phyloP scores from a whole-genome alignment of 2,888 invertebrate species.

The Netelia virgata region DNA sequence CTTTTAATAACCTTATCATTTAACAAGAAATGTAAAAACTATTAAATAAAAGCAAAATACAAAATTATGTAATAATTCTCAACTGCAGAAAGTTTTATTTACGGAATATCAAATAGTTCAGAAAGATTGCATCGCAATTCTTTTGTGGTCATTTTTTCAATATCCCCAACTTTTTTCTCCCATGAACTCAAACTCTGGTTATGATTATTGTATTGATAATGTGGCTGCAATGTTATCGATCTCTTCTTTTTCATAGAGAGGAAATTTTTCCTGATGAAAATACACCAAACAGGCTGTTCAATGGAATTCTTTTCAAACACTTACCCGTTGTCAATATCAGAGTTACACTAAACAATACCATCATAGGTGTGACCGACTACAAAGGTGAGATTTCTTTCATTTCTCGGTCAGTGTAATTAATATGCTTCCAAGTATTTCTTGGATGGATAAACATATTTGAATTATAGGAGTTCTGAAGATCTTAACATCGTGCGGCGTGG shows the following conservation, averaged over 20 bases:
- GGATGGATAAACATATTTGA: conserved; percentile 7
- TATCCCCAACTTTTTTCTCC: too few species aligned
- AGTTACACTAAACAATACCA: conserved; percentile 95
- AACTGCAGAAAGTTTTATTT: too few species aligned
- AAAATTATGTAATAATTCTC: too few species aligned
- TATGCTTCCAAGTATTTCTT: conserved; percentile 8
- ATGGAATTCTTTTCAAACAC: conserved; percentile 92
- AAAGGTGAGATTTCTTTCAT: conserved; percentile 85
- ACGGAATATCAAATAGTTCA: too few species aligned
- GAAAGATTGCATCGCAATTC: too few species aligned
- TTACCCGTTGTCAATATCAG: conserved; percentile 94
- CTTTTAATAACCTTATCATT: too few species aligned
- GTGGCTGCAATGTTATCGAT: neutral
- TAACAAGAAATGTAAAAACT: too few species aligned
- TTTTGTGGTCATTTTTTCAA: too few species aligned
- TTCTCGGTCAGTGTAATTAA: neutral
- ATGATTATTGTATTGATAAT: neutral
- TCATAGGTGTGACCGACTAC: conserved; percentile 90
- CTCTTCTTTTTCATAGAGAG: conserved; percentile 86
- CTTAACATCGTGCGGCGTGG: conserved; percentile 92
- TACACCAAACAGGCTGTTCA: conserved; percentile 90
- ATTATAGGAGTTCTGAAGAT: conserved; percentile 85
- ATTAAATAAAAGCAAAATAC: too few species aligned
- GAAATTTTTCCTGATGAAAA: conserved; percentile 90
- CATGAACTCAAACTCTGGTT: neutral